phyloP scores from a whole-genome alignment of 1,140 invertebrate species.

The Drosophila parabipectinata region DNA sequence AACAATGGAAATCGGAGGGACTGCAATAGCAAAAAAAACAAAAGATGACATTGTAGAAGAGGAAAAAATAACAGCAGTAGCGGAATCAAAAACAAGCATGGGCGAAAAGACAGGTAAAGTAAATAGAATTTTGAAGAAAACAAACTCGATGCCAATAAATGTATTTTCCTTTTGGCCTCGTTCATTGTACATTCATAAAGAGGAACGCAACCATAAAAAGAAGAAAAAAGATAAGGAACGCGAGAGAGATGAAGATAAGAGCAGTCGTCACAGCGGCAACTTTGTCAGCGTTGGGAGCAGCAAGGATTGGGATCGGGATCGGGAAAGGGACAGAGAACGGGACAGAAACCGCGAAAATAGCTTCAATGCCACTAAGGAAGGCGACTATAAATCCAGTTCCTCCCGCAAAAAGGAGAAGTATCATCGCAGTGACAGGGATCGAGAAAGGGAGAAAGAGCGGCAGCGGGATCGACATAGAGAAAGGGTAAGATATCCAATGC shows the following conservation, averaged over 20 bases:
- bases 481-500: slow-evolving; percentile 33
- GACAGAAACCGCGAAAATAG: slow-evolving; percentile 4
- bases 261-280: slow-evolving; percentile 31
- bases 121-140: slow-evolving; percentile 32
- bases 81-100: slow-evolving; percentile 28
- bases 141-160: slow-evolving; percentile 45
- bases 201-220: slow-evolving; percentile 73
- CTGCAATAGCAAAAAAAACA: neutral
- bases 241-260: slow-evolving; percentile 69
- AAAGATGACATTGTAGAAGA: slow-evolving; percentile 6
- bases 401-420: slow-evolving; percentile 68
- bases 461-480: slow-evolving; percentile 51
- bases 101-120: slow-evolving; percentile 70
- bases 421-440: slow-evolving; percentile 59
- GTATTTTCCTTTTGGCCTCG: slow-evolving; percentile 23
- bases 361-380: slow-evolving; percentile 50
- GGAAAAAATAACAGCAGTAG: slow-evolving; percentile 34
- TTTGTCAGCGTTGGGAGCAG: slow-evolving; percentile 16
- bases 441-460: slow-evolving; percentile 44
- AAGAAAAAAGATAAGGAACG: slow-evolving; percentile 79
- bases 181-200: slow-evolving; percentile 13
- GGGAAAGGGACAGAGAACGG: slow-evolving; percentile 3
- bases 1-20: slow-evolving; percentile 16
- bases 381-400: slow-evolving; percentile 55
- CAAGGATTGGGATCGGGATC: slow-evolving; percentile 41